These are phyloP conservation scores for Spialia ferax DNA, from an alignment of 2,888 invertebrate genomes.

Conservation along the genomic window DNA sequence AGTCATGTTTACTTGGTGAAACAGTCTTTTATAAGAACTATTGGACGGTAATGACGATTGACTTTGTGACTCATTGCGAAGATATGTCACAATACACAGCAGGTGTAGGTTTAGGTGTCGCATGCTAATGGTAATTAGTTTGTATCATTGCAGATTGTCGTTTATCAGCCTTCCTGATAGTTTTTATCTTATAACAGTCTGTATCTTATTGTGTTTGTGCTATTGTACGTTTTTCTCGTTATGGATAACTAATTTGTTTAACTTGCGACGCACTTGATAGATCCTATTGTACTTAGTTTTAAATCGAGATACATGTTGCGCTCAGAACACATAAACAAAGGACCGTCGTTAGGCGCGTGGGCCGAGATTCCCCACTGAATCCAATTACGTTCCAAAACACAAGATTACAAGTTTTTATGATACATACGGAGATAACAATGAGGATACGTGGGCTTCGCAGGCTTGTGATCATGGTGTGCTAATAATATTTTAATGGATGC, in stretches of 20 bases:
- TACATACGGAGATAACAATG: constrained; percentile 67
- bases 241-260: constrained; percentile 26
- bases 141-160: constrained; percentile 61
- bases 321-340: constrained; percentile 68
- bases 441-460: constrained; percentile 68
- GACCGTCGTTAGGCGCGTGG: constrained; percentile 69
- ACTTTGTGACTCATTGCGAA: constrained; percentile 66
- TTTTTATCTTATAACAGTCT: constrained; percentile 18
- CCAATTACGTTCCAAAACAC: constrained; percentile 72
- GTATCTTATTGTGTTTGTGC: background rate
- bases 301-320: constrained; percentile 14
- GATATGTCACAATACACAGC: constrained; percentile 67
- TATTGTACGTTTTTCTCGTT: constrained; percentile 24
- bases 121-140: constrained; percentile 50
- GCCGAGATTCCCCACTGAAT: constrained; percentile 75
- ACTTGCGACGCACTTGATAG: constrained; percentile 21
- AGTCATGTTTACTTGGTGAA: constrained; percentile 64
- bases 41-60: constrained; percentile 59
- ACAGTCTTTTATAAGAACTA: constrained; percentile 64
- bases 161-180: constrained; percentile 44
- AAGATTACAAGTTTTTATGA: constrained; percentile 74
- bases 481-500: constrained; percentile 59
- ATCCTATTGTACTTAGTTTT: constrained; percentile 22
- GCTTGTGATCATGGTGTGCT: constrained; percentile 59
- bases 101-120: constrained; percentile 64